Evolutionary conservation across 2,113 vertebrate genomes (phyloP).

Genomic region (Lycaon pictus): DNA sequence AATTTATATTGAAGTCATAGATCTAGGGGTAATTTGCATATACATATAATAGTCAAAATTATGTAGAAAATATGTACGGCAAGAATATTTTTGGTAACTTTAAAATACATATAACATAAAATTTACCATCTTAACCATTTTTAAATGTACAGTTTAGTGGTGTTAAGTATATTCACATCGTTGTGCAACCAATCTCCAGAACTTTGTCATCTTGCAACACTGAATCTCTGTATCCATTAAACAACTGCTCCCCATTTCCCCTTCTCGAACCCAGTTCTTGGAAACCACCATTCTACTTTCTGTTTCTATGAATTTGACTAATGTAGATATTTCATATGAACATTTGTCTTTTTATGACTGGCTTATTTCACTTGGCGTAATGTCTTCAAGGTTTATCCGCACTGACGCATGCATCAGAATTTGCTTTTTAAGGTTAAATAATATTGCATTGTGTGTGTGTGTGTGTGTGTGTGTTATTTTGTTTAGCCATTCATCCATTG

Average conservation of each 20-base stretch:
- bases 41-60: neutral
- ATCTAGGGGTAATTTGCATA: neutral
- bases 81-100: neutral
- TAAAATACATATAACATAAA: neutral
- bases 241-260: neutral
- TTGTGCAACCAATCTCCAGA: neutral
- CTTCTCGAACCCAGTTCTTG: neutral
- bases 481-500: neutral
- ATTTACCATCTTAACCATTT: neutral
- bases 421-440: neutral
- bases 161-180: neutral
- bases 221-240: neutral
- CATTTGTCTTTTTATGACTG: neutral
- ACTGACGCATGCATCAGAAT: neutral
- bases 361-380: neutral
- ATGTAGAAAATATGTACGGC: neutral
- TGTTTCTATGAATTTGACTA: neutral
- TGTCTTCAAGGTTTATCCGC: neutral
- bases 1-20: neutral
- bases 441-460: neutral
- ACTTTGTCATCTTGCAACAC: neutral
- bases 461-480: neutral
- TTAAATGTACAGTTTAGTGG: neutral
- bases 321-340: neutral
- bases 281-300: neutral